phyloP scores from a whole-genome alignment of 2,888 invertebrate species.

The Neocrepidodera transversa region DNA sequence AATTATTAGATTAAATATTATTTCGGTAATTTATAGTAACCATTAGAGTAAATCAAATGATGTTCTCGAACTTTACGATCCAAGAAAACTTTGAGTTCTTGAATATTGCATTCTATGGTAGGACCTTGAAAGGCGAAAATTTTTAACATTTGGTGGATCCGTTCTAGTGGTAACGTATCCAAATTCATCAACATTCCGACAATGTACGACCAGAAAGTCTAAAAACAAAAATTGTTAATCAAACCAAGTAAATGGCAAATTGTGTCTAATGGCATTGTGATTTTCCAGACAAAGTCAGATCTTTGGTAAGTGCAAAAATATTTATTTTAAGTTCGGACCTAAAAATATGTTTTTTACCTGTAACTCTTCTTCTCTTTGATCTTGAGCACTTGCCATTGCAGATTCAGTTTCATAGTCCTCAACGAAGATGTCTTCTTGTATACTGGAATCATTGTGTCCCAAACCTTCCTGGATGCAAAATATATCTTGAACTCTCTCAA shows the following conservation, averaged over 20 bases:
- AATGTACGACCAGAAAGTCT: constrained; percentile 95
- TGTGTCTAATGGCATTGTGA: too few relatives aligned
- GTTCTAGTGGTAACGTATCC: constrained; percentile 87
- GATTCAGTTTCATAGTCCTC: constrained; percentile 93
- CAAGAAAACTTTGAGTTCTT: constrained; percentile 87
- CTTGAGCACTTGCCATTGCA: constrained; percentile 93
- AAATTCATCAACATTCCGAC: constrained; percentile 96
- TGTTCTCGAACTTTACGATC: constrained; percentile 93
- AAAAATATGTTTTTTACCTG: constrained; percentile 64
- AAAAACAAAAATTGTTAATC: constrained; percentile 46
- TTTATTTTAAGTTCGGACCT: too few relatives aligned
- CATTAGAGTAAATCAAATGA: constrained; percentile 82
- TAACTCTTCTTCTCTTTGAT: constrained; percentile 91
- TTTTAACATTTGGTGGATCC: constrained; percentile 95
- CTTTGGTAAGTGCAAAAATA: too few relatives aligned
- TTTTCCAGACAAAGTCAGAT: too few relatives aligned
- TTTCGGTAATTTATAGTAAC: constrained; percentile 88
- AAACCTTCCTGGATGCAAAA: constrained; percentile 76
- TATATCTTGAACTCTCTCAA: constrained; percentile 76
- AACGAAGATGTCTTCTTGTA: constrained; percentile 69
- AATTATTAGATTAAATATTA: constrained; percentile 25
- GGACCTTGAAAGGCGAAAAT: constrained; percentile 96
- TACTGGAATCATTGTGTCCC: constrained; percentile 64
- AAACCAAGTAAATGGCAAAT: too few relatives aligned
- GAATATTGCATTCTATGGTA: constrained; percentile 84